phyloP scores from a whole-genome alignment of 2,888 invertebrate species.

The Scaptomyza cyrtandrae region DNA sequence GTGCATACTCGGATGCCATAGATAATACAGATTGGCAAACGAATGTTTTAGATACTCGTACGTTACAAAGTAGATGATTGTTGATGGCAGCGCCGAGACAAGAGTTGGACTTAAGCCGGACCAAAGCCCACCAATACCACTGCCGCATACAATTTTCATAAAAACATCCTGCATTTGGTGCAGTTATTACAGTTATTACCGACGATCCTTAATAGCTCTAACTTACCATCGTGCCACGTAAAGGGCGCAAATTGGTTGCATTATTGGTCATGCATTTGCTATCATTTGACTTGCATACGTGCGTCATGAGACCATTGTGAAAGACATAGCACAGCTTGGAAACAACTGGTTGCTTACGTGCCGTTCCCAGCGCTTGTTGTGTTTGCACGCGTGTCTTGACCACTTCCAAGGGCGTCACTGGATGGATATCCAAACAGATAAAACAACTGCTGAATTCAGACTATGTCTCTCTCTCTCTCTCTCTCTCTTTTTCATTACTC shows the following conservation, averaged over 20 bases:
- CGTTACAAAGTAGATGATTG: conserved; percentile 96
- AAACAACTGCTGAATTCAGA: no score
- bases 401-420: conserved; percentile 98
- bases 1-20: neutral
- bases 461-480: neutral
- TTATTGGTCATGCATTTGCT: conserved; percentile 57
- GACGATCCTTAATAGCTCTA: neutral
- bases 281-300: conserved; percentile 91
- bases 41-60: conserved; percentile 94
- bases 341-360: conserved; percentile 88
- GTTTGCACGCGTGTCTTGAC: conserved; percentile 95
- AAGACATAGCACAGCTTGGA: conserved; percentile 95
- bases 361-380: conserved; percentile 89
- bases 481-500: conserved; percentile 62
- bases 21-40: conserved; percentile 84
- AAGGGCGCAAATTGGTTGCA: conserved; percentile 62
- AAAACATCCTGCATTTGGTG: conserved; percentile 92
- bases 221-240: conserved; percentile 89
- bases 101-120: conserved; percentile 98
- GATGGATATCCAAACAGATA: no score
- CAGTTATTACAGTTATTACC: no score
- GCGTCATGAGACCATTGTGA: conserved; percentile 99
- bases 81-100: conserved; percentile 96
- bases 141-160: conserved; percentile 92
- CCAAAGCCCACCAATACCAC: conserved; percentile 96